A percentile compares a stretch with the other conserved stretches of the same genome.
Conservation (phyloP, 2,797 vertebrate species). For the Antennarius maculatus region DNA sequence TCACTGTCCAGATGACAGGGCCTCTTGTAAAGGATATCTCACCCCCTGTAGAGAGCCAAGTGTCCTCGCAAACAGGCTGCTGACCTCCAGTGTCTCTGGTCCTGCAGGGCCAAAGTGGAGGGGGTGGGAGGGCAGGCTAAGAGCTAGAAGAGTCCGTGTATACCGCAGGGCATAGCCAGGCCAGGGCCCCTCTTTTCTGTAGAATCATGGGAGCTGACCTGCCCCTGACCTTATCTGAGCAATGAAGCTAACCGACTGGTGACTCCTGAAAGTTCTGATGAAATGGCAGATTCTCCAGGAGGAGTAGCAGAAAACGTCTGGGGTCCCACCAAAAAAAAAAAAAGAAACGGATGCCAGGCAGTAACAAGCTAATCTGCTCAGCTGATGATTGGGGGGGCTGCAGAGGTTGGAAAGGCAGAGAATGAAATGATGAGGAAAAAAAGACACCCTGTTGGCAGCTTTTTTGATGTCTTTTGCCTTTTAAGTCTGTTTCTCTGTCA, state of each 20-base stretch:
- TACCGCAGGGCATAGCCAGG: slow-evolving; percentile 51
- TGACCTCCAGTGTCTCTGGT: slow-evolving; percentile 76
- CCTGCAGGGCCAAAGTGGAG: slow-evolving; percentile 45
- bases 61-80: slow-evolving; percentile 75
- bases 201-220: slow-evolving; percentile 68
- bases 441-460: slow-evolving; percentile 47
- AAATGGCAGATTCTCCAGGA: slow-evolving; percentile 63
- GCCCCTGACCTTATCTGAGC: slow-evolving; percentile 69
- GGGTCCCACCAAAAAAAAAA: slow-evolving; percentile 56
- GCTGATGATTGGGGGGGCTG: slow-evolving; percentile 46
- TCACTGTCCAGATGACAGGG: slow-evolving; percentile 80
- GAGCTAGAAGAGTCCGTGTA: slow-evolving; percentile 42
- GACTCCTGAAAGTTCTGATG: slow-evolving; percentile 64
- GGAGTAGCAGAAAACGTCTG: slow-evolving; percentile 23
- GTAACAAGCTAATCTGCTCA: slow-evolving; percentile 56
- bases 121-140: slow-evolving; percentile 14
- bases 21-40: slow-evolving; percentile 81
- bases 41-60: slow-evolving; percentile 79
- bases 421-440: slow-evolving; percentile 45
- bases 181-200: slow-evolving; percentile 60
- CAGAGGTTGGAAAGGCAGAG: slow-evolving; percentile 34
- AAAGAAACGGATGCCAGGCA: slow-evolving; percentile 58
- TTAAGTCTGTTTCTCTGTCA: slow-evolving; percentile 59
- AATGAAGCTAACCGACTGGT: slow-evolving; percentile 66
- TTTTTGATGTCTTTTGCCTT: slow-evolving; percentile 73